These are phyloP conservation scores for Scaptodrosophila lebanonensis DNA, from an alignment of 1,140 invertebrate species.

Conservation along the genomic window DNA sequence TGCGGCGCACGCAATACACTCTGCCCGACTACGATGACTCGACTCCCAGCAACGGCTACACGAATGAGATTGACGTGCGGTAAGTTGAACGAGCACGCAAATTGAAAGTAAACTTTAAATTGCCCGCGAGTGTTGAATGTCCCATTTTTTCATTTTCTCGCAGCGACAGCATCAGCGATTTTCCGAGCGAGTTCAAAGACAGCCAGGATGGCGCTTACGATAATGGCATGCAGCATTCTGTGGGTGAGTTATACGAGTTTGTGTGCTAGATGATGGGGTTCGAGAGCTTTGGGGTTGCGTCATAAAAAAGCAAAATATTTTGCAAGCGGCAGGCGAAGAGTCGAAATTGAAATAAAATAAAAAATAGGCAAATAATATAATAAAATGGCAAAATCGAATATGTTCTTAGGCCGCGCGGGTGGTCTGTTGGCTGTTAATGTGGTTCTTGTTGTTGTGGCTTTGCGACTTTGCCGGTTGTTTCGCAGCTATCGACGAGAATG, in stretches of 20 bases:
- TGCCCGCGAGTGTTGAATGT: background rate
- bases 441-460: too few species aligned
- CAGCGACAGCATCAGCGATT: slow-evolving; percentile 80
- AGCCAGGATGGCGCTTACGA: slow-evolving; percentile 72
- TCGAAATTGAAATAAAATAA: slow-evolving; percentile 58
- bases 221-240: slow-evolving; percentile 80
- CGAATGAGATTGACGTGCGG: slow-evolving; percentile 88
- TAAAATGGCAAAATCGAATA: slow-evolving; percentile 48
- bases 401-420: slow-evolving; percentile 1
- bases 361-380: slow-evolving; percentile 60
- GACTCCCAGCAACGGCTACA: slow-evolving; percentile 85
- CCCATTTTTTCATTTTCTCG: background rate
- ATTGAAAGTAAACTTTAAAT: slow-evolving; percentile 31
- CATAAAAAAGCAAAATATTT: slow-evolving; percentile 62
- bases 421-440: too few species aligned
- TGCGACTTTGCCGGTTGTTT: too few species aligned
- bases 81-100: slow-evolving; percentile 74
- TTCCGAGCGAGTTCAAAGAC: slow-evolving; percentile 79
- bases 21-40: slow-evolving; percentile 88
- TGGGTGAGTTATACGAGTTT: slow-evolving; percentile 77
- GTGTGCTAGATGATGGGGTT: background rate
- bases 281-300: background rate
- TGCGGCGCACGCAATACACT: slow-evolving; percentile 90
- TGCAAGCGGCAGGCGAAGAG: slow-evolving; percentile 38
- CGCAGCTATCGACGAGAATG: too few species aligned